Evolutionary conservation across 2,888 invertebrate genomes (phyloP), one percentile per base, ranked within the genome.

Genomic region (Lydus trimaculatus): DNA sequence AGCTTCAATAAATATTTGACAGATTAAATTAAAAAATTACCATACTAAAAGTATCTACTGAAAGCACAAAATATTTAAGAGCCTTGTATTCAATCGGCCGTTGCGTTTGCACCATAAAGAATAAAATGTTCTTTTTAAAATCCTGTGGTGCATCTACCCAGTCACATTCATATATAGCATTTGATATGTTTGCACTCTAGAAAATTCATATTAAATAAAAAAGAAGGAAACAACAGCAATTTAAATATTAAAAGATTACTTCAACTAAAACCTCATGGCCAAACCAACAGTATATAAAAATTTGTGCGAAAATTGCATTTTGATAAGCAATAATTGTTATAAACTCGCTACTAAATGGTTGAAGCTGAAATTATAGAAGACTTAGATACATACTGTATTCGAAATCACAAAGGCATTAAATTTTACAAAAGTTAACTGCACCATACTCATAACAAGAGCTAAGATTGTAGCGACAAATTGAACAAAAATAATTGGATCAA

Each of bases 261-360:
- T 64, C 61, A 17, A 58, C 11, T 9, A 43, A 58, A 0, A 64
- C 64, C 20, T 67, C 67, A 59, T 67, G 56, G 20, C 67, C 64
- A 11, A 67, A 67, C 67, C 67, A 67, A 43, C 64, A 64, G 39
- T 67, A 67, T 4, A 61, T 20, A n/a, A 67, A 67, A 1, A 67
- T 23, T 58, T 67, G 67, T 20, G 31, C 31, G 31, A 59, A 58
- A 52, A 64, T 64, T 6, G 67, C 62, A 39, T 1, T 15, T 52
- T 52, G 52, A 52, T 25, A 52, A 15, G 11, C 4, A 23, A 52
- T 3, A 23, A 52, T 23, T 8, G 8, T 52, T 1, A 52, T 3
- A 13, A 52, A 52, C 20, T 52, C 52, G 3, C 11, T 13, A 25
- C 23, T 52, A 5, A 52, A 52, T 15, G 52, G 52, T 13, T 9